Evolutionary conservation across 2,113 vertebrate genomes (phyloP).

Genomic region (Maccullochella peelii): DNA sequence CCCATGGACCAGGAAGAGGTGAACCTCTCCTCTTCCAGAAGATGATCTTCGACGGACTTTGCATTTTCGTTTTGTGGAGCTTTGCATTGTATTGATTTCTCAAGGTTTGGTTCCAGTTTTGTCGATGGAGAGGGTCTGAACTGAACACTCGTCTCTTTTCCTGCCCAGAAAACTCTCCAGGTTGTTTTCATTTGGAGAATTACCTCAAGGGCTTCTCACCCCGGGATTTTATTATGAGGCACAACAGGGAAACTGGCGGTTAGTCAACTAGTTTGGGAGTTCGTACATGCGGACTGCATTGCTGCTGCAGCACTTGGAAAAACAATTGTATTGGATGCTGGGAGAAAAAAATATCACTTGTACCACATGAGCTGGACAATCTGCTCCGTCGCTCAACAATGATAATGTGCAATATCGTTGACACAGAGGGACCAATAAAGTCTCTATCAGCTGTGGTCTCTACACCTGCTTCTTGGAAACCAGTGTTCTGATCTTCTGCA

Average conservation of each 20-base stretch:
- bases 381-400: not conserved
- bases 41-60: slow-evolving; percentile 52
- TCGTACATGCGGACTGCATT: not conserved
- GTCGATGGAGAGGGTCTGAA: slow-evolving; percentile 5
- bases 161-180: slow-evolving; percentile 17
- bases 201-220: not conserved
- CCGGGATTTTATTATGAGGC: slow-evolving; percentile 28
- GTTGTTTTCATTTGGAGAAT: slow-evolving; percentile 13
- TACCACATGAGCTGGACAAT: not conserved
- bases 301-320: not conserved
- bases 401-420: not conserved
- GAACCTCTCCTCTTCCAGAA: slow-evolving; percentile 31
- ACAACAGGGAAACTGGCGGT: not conserved
- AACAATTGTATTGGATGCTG: not conserved
- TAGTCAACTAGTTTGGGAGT: slow-evolving; percentile 7
- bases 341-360: not conserved
- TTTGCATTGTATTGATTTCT: slow-evolving; percentile 18
- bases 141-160: not conserved
- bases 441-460: not conserved
- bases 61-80: slow-evolving; percentile 17
- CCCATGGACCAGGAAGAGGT: slow-evolving; percentile 35
- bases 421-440: slow-evolving; percentile 16
- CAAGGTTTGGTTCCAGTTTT: not conserved
- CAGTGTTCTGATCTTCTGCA: slow-evolving; percentile 32
- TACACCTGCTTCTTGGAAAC: slow-evolving; percentile 6